phyloP scores from a whole-genome alignment of 2,797 vertebrate genomes.

The Scolopax rusticola region DNA sequence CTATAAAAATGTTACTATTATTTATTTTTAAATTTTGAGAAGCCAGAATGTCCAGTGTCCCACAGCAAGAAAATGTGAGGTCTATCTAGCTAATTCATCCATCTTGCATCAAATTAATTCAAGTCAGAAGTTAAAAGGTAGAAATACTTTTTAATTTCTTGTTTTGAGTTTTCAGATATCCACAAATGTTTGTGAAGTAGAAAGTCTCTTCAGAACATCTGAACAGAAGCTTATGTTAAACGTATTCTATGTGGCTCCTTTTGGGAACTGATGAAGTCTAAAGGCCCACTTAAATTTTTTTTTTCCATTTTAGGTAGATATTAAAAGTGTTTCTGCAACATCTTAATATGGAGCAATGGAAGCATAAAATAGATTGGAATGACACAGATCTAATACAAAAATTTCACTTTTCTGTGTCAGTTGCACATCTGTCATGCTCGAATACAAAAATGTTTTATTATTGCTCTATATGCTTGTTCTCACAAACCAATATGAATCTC shows the following conservation, averaged over 20 bases:
- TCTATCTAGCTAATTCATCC: not conserved
- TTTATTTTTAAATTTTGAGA: not conserved
- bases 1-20: not conserved
- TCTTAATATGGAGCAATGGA: not conserved
- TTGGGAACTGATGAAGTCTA: not conserved
- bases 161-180: not conserved
- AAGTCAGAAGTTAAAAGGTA: not conserved
- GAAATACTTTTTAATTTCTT: not conserved
- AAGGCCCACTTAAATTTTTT: not conserved
- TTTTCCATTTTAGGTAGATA: not conserved
- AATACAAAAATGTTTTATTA: not conserved
- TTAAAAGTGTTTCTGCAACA: not conserved
- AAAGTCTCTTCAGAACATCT: not conserved
- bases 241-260: not conserved
- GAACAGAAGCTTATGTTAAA: not conserved
- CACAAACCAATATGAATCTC: not conserved
- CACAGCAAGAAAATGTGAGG: not conserved
- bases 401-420: not conserved
- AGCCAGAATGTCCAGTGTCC: fast-evolving
- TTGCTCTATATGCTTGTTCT: not conserved
- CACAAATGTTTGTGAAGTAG: not conserved
- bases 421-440: not conserved
- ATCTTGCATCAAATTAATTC: not conserved
- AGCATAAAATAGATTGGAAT: not conserved
- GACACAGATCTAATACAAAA: not conserved